Evolutionary conservation across 1,140 invertebrate genomes (phyloP).

Genomic region (Streblospio benedicti): DNA sequence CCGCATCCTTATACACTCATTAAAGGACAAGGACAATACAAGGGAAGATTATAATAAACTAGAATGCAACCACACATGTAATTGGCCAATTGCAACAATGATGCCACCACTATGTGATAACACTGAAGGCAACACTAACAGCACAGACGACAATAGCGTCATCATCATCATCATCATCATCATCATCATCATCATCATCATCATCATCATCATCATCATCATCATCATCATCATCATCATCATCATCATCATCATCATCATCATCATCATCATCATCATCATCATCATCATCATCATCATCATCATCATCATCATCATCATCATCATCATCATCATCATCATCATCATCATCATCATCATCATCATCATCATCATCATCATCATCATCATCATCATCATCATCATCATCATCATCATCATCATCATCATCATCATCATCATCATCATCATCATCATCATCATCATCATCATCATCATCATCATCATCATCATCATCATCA

Average conservation of each 20-base stretch:
- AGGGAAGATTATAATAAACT: too few relatives aligned
- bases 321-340: slow-evolving; percentile 5
- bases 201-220: too few relatives aligned
- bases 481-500: too few relatives aligned
- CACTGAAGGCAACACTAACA: too few relatives aligned
- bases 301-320: slow-evolving; percentile 21
- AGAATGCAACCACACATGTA: too few relatives aligned
- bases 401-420: background rate
- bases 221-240: slow-evolving; percentile 18
- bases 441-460: slow-evolving; percentile 23
- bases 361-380: background rate
- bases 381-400: background rate
- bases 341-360: slow-evolving; percentile 18
- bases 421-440: slow-evolving; percentile 20
- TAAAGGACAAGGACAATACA: too few relatives aligned
- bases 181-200: slow-evolving; percentile 27
- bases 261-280: slow-evolving; percentile 15
- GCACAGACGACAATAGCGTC: too few relatives aligned
- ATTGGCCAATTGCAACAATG: too few relatives aligned
- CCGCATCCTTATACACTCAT: too few relatives aligned
- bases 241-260: slow-evolving; percentile 18
- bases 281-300: slow-evolving; percentile 12
- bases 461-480: slow-evolving; percentile 14
- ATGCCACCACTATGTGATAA: too few relatives aligned
- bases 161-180: background rate